These are phyloP conservation scores for Conistra vaccinii DNA, from an alignment of 2,888 invertebrate genomes.

Conservation along the genomic window DNA sequence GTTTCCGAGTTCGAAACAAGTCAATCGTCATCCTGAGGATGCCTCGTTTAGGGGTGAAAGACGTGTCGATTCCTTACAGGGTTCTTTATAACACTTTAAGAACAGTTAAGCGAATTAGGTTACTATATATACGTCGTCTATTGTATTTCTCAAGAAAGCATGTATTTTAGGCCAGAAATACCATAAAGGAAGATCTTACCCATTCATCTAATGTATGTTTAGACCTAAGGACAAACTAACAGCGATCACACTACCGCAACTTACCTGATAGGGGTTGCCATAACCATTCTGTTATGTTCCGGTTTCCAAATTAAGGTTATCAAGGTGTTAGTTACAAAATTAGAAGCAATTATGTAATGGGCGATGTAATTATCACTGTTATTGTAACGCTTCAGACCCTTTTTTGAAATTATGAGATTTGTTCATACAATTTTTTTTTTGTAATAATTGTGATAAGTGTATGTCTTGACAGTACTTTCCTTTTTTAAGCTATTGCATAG, in stretches of 20 bases:
- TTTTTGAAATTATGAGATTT: not conserved
- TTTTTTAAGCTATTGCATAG: too few relatives aligned
- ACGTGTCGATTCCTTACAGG: too few relatives aligned
- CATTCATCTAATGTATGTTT: not conserved
- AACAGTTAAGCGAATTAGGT: too few relatives aligned
- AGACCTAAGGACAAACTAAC: conserved; percentile 11
- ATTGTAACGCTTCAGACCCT: not conserved
- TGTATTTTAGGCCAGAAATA: not conserved
- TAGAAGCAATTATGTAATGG: conserved; percentile 31
- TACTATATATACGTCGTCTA: too few relatives aligned
- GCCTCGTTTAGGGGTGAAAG: too few relatives aligned
- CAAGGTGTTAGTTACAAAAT: conserved; percentile 23
- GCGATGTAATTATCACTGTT: conserved; percentile 2
- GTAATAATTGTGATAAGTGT: not conserved
- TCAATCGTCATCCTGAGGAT: too few relatives aligned
- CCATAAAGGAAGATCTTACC: conserved; percentile 4
- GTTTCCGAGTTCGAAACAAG: too few relatives aligned
- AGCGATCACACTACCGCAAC: conserved; percentile 5
- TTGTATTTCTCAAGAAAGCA: not conserved
- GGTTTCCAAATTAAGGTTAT: conserved; percentile 23
- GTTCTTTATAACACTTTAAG: too few relatives aligned
- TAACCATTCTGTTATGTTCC: conserved; percentile 22
- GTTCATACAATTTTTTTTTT: not conserved
- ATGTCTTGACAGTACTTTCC: too few relatives aligned
- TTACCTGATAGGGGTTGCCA: conserved; percentile 26